Percentiles rank a stretch among this genome's conserved stretches.
phyloP scores from a whole-genome alignment of 64 coral and sea anemone species.

The Actinia equina region DNA sequence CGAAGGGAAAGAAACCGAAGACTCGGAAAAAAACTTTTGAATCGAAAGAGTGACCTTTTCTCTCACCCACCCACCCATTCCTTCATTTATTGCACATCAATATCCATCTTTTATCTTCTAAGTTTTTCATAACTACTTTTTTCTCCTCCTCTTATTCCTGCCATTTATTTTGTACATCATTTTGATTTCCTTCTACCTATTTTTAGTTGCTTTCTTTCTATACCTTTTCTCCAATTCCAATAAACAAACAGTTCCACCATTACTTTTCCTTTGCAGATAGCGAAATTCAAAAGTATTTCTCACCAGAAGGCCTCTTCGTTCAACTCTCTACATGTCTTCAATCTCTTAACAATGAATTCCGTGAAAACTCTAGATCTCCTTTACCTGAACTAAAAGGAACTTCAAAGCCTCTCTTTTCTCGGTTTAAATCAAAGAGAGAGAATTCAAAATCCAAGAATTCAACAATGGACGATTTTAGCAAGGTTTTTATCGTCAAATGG shows the following conservation, averaged over 20 bases:
- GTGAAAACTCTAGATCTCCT: not conserved
- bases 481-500: conserved; percentile 75
- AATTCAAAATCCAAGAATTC: not conserved
- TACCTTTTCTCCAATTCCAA: too few species aligned
- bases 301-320: conserved; percentile 47
- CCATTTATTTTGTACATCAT: not conserved
- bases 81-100: not conserved
- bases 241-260: too few species aligned
- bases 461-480: conserved; percentile 1
- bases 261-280: conserved; percentile 14
- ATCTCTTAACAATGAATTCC: not conserved
- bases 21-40: too few species aligned
- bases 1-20: too few species aligned
- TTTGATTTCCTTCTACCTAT: not conserved
- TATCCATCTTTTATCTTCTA: too few species aligned
- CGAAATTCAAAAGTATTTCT: conserved; percentile 36
- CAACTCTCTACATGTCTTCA: conserved; percentile 66
- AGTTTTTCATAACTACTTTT: too few species aligned
- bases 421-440: not conserved
- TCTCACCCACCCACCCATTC: not conserved
- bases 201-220: too few species aligned
- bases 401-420: not conserved
- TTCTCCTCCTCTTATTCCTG: too few species aligned
- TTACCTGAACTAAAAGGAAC: not conserved
- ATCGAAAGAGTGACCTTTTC: too few species aligned